phyloP scores from a whole-genome alignment of 2,113 vertebrate species.

The Daphoenositta chrysoptera region DNA sequence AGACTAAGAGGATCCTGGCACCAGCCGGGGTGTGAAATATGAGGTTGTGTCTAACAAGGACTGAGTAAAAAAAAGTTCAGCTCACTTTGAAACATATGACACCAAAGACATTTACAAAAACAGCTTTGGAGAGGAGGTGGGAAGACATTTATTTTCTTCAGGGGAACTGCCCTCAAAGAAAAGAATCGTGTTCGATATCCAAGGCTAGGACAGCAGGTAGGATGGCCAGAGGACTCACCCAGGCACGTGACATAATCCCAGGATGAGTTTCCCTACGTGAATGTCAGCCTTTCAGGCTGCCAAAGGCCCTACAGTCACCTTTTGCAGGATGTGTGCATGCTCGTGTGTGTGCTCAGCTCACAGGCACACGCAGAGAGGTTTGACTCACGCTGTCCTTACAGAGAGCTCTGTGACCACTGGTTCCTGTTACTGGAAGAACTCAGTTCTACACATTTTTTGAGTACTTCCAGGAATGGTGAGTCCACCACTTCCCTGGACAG shows the following conservation, averaged over 20 bases:
- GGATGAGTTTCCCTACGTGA: background rate
- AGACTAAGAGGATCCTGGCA: slow-evolving; percentile 61
- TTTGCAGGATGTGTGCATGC: background rate
- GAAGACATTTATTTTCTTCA: slow-evolving; percentile 13
- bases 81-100: slow-evolving; percentile 44
- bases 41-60: slow-evolving; percentile 71
- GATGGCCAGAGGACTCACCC: background rate
- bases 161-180: background rate
- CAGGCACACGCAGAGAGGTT: fast-evolving
- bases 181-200: background rate
- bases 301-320: background rate
- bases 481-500: background rate
- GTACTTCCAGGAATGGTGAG: background rate
- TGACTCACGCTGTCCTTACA: background rate
- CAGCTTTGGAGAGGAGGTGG: background rate
- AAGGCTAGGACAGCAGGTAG: background rate
- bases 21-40: slow-evolving; percentile 45
- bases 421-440: background rate
- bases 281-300: background rate
- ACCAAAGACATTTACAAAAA: slow-evolving; percentile 39
- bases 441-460: background rate
- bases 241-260: background rate
- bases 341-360: background rate
- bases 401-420: background rate
- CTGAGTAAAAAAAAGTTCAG: slow-evolving; percentile 49